Conservation (phyloP, 2,888 invertebrate species). For the Acanthosepion esculentum region DNA sequence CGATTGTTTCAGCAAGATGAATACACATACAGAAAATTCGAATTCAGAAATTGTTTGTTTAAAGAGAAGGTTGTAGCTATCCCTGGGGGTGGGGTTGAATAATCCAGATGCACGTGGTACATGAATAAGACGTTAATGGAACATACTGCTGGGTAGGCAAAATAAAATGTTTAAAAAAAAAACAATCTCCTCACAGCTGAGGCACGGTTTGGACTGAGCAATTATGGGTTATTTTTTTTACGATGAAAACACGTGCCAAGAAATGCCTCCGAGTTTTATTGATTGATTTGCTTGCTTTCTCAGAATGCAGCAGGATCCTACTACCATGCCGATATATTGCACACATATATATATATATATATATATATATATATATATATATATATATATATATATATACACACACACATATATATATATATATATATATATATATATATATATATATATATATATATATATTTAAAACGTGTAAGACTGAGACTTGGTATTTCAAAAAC, state of each 20-base stretch:
- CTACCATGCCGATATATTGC: no score
- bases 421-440: no score
- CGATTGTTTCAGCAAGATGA: not conserved
- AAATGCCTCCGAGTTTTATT: not conserved
- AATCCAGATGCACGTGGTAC: not conserved
- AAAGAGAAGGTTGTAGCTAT: not conserved
- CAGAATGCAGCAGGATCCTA: no score
- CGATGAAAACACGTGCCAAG: not conserved
- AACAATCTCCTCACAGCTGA: not conserved
- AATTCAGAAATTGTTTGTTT: not conserved
- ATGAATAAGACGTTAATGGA: constrained; percentile 11
- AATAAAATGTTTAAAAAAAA: not conserved
- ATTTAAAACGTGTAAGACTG: no score
- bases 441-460: no score
- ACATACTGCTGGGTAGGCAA: not conserved
- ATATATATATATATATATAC: no score
- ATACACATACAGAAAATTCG: not conserved
- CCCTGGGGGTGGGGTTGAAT: no score
- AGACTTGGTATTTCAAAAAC: no score
- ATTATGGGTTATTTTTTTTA: not conserved
- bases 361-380: no score
- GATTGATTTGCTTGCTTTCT: not conserved
- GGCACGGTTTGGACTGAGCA: not conserved
- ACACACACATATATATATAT: no score
- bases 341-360: no score